A percentile compares a stretch with the other conserved stretches of the same genome.
Evolutionary conservation across 2,888 invertebrate genomes (phyloP).

Genomic region (Drosophila mimetica): DNA sequence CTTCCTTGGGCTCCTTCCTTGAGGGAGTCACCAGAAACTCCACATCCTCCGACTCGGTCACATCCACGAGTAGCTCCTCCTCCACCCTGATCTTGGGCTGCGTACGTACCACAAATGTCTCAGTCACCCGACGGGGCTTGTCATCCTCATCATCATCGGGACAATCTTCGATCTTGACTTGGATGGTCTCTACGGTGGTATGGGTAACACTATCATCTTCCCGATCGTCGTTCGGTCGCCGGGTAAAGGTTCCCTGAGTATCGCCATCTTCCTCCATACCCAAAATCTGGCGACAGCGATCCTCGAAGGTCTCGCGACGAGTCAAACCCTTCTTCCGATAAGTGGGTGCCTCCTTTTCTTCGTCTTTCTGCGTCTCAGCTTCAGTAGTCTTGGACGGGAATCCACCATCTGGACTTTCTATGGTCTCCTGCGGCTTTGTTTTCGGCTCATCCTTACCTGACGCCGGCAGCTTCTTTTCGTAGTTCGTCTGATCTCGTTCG

Average conservation of each 20-base stretch:
- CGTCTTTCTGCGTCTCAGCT: constrained; percentile 44
- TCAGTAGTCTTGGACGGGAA: constrained; percentile 69
- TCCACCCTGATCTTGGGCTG: constrained; percentile 65
- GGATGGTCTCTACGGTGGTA: constrained; percentile 57
- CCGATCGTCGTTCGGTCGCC: constrained; percentile 33
- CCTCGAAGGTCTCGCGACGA: constrained; percentile 90
- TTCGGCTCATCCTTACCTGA: background rate
- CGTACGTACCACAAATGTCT: constrained; percentile 53
- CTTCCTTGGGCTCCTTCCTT: background rate
- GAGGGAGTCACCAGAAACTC: constrained; percentile 16
- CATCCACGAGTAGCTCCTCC: constrained; percentile 49
- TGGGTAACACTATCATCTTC: constrained; percentile 32
- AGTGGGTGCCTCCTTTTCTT: constrained; percentile 79
- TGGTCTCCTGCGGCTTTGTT: constrained; percentile 22
- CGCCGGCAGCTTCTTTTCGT: constrained; percentile 6
- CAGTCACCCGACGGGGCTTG: constrained; percentile 39
- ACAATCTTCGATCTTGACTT: constrained; percentile 82
- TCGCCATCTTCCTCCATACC: constrained; percentile 86
- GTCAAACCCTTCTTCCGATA: constrained; percentile 86
- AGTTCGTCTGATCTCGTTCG: constrained; percentile 50
- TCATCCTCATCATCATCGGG: constrained; percentile 78
- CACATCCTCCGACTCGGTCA: constrained; percentile 41
- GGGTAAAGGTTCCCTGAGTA: constrained; percentile 73
- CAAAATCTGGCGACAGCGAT: constrained; percentile 89
- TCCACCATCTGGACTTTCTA: constrained; percentile 74